These are phyloP conservation scores for Lamproptera curius DNA, from an alignment of 2,888 invertebrate species.

Conservation along the genomic window DNA sequence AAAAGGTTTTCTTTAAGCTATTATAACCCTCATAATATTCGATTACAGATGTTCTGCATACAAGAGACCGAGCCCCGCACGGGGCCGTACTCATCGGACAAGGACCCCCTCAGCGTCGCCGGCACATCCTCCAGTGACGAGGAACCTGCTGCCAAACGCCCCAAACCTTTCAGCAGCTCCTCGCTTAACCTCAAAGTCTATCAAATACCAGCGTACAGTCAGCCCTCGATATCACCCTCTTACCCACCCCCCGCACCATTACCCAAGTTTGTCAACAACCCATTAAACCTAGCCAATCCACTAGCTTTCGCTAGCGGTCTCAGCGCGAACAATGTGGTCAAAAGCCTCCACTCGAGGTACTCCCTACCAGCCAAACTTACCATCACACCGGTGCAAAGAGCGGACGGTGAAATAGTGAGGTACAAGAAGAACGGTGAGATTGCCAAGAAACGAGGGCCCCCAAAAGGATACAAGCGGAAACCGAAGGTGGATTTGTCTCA, in stretches of 20 bases:
- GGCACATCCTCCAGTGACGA: slow-evolving; percentile 59
- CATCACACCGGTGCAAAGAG: slow-evolving; percentile 53
- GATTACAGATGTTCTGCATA: slow-evolving; percentile 64
- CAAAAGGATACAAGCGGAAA: slow-evolving; percentile 68
- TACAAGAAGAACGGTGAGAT: slow-evolving; percentile 71
- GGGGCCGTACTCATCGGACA: slow-evolving; percentile 49
- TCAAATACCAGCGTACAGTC: slow-evolving; percentile 62
- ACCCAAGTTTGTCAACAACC: slow-evolving; percentile 68
- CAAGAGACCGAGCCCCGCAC: slow-evolving; percentile 60
- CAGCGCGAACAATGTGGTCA: slow-evolving; percentile 51
- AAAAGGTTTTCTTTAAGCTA: no score
- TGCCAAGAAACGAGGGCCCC: slow-evolving; percentile 66
- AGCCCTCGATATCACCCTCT: slow-evolving; percentile 55
- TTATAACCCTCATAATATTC: no score
- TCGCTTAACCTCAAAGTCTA: slow-evolving; percentile 64
- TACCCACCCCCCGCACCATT: slow-evolving; percentile 46
- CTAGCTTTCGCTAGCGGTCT: slow-evolving; percentile 47
- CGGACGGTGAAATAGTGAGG: slow-evolving; percentile 51
- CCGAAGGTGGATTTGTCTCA: slow-evolving; percentile 57
- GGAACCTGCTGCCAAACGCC: slow-evolving; percentile 54
- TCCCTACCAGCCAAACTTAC: slow-evolving; percentile 61
- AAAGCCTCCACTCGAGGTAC: slow-evolving; percentile 51
- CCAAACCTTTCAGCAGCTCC: slow-evolving; percentile 47
- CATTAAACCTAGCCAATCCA: slow-evolving; percentile 62
- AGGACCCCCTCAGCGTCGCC: slow-evolving; percentile 38